phyloP scores from a whole-genome alignment of 2,888 invertebrate species.

The Troglohyphantes excavatus region DNA sequence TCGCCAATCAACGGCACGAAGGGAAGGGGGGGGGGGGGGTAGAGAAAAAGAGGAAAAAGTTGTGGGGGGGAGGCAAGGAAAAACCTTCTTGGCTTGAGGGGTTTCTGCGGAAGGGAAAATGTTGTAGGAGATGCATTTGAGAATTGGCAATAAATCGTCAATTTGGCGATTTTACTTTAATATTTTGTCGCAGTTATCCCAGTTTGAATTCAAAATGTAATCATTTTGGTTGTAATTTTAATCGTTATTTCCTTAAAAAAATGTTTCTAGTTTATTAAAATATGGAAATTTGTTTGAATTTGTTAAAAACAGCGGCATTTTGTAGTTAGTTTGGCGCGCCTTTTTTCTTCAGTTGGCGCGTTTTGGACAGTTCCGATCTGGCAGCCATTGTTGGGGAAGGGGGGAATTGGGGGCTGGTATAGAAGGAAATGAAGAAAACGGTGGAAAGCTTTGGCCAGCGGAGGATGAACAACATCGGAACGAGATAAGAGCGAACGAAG shows the following conservation, averaged over 20 bases:
- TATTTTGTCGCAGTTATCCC: too few species aligned
- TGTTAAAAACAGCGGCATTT: too few species aligned
- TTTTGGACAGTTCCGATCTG: not conserved
- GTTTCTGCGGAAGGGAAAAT: constrained; percentile 59
- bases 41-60: constrained; percentile 41
- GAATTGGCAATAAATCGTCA: too few species aligned
- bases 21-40: constrained; percentile 43
- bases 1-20: constrained; percentile 77
- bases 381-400: not conserved
- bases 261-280: too few species aligned
- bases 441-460: constrained; percentile 71
- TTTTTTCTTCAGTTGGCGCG: too few species aligned
- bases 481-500: constrained; percentile 63
- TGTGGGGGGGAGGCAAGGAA: constrained; percentile 29
- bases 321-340: too few species aligned
- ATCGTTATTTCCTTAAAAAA: too few species aligned
- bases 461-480: constrained; percentile 75
- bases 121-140: constrained; percentile 28
- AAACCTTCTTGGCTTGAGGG: constrained; percentile 57
- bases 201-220: too few species aligned
- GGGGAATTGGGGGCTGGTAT: constrained; percentile 50
- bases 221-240: too few species aligned
- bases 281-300: too few species aligned
- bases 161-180: too few species aligned
- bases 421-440: constrained; percentile 77